Conservation (phyloP, 2,113 vertebrate genomes). For the Rynchops niger region DNA sequence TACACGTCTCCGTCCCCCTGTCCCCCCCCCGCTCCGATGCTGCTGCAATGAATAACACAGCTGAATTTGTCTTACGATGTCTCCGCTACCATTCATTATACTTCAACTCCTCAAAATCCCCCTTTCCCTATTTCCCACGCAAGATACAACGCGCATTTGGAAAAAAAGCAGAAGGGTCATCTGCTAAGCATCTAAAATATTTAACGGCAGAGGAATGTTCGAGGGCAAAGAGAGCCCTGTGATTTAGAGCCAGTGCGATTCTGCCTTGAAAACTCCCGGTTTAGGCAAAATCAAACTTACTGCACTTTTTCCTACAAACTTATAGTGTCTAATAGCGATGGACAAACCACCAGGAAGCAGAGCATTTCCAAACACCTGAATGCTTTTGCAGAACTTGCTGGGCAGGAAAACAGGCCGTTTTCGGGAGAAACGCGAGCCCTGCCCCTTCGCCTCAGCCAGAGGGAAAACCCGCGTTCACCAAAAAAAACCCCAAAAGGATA, state of each 20-base stretch:
- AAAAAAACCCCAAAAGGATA: not conserved
- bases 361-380: not conserved
- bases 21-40: not conserved
- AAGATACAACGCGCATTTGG: not conserved
- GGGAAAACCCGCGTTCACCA: not conserved
- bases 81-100: not conserved
- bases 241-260: fast-evolving
- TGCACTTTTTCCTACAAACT: fast-evolving
- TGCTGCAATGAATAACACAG: not conserved
- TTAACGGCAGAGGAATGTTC: not conserved
- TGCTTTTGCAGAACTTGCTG: fast-evolving
- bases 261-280: not conserved
- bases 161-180: not conserved
- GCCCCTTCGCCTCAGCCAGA: not conserved
- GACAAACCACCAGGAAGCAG: not conserved
- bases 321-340: fast-evolving
- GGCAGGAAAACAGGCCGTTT: not conserved
- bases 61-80: not conserved
- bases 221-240: not conserved
- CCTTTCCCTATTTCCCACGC: not conserved
- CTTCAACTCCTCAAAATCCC: not conserved
- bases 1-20: not conserved
- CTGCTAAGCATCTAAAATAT: conserved; percentile 7
- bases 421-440: not conserved
- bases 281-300: not conserved